Evolutionary conservation across 1,140 invertebrate species (phyloP).

Genomic region (Drosophila prosaltans): DNA sequence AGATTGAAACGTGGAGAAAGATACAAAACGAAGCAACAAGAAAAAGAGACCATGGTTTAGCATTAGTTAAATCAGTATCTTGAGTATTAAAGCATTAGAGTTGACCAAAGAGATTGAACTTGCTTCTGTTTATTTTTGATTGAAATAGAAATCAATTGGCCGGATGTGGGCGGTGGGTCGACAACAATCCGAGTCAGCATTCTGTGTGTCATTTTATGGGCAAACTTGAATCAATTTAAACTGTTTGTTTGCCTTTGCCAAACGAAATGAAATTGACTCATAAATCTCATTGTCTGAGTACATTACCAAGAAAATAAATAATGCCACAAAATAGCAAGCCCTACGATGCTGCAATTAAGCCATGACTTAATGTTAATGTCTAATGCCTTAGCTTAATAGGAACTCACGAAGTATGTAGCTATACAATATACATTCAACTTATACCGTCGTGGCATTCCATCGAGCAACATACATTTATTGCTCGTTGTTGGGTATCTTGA

Average conservation of each 20-base stretch:
- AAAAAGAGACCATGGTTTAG: not conserved
- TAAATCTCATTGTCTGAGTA: slow-evolving; percentile 38
- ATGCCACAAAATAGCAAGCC: slow-evolving; percentile 6
- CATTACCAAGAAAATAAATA: not conserved
- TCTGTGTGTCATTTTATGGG: slow-evolving; percentile 38
- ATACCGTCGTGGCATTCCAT: too few species aligned
- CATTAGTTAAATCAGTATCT: not conserved
- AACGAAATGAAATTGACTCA: slow-evolving; percentile 31
- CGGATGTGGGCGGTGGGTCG: slow-evolving; percentile 2
- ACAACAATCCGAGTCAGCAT: slow-evolving; percentile 18
- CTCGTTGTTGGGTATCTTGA: slow-evolving; percentile 14
- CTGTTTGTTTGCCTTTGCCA: slow-evolving; percentile 25
- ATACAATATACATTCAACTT: too few species aligned
- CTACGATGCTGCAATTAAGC: slow-evolving; percentile 21
- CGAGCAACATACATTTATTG: too few species aligned
- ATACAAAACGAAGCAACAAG: slow-evolving; percentile 36
- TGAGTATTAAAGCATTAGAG: not conserved
- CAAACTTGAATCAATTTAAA: slow-evolving; percentile 67
- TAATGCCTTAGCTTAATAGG: slow-evolving; percentile 40
- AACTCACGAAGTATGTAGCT: slow-evolving; percentile 7
- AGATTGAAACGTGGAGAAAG: slow-evolving; percentile 18
- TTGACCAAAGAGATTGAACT: slow-evolving; percentile 8
- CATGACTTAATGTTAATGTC: slow-evolving; percentile 26
- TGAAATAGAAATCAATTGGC: not conserved
- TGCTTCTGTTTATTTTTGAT: slow-evolving; percentile 2